phyloP scores from a whole-genome alignment of 2,113 vertebrate species.

The Triplophysa dalaica region DNA sequence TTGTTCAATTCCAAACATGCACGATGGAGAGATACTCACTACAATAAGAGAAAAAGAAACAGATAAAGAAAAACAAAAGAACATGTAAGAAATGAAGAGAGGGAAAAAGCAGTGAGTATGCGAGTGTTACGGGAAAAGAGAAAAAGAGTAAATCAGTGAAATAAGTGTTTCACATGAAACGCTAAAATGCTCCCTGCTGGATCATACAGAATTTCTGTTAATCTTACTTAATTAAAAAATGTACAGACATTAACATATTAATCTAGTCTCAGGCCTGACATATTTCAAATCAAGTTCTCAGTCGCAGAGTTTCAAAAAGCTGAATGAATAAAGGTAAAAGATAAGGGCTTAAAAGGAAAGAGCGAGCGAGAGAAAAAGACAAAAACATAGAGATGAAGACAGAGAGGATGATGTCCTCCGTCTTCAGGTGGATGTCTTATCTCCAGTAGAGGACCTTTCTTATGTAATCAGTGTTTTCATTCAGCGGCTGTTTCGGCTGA shows the following conservation, averaged over 20 bases:
- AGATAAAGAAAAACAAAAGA: conserved; percentile 29
- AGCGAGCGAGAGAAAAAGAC: conserved; percentile 48
- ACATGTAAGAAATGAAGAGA: conserved; percentile 19
- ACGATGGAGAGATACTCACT: conserved; percentile 64
- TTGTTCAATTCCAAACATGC: conserved; percentile 64
- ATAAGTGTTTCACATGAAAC: conserved; percentile 53
- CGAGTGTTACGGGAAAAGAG: not conserved
- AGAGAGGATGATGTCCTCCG: conserved; percentile 57
- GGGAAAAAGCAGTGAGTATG: conserved; percentile 47
- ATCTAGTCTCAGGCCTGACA: conserved; percentile 62
- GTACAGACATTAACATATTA: conserved; percentile 76
- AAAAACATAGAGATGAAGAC: conserved; percentile 35
- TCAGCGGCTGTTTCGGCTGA: conserved; percentile 78
- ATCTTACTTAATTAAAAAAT: conserved; percentile 72
- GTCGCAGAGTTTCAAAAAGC: conserved; percentile 50
- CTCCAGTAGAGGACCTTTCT: conserved; percentile 73
- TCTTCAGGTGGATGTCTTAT: conserved; percentile 77
- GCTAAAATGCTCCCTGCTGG: conserved; percentile 51
- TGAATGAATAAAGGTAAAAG: conserved; percentile 48
- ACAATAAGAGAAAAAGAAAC: conserved; percentile 41
- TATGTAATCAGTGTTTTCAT: conserved; percentile 81
- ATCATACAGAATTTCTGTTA: conserved; percentile 62
- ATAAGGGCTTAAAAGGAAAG: conserved; percentile 59
- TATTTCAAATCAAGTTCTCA: conserved; percentile 71
- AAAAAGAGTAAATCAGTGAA: conserved; percentile 53